phyloP scores from a whole-genome alignment of 2,888 invertebrate genomes.

The Drosophila multiciliata region DNA sequence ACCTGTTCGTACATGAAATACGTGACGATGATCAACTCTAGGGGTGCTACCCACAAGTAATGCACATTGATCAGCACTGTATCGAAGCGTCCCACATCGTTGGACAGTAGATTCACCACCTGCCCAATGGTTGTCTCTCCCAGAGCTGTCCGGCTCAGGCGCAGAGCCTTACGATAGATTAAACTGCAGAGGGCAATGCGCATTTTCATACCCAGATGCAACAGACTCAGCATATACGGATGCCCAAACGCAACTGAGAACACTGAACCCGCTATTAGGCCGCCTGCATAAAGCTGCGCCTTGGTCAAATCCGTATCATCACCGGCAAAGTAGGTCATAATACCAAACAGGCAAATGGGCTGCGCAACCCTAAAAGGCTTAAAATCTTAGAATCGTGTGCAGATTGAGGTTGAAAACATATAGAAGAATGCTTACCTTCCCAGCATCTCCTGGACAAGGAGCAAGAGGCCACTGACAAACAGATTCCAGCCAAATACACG shows the following conservation, averaged over 20 bases:
- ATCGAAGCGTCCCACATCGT: slow-evolving; percentile 92
- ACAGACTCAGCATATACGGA: slow-evolving; percentile 92
- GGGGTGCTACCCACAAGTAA: slow-evolving; percentile 95
- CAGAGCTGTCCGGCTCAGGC: slow-evolving; percentile 89
- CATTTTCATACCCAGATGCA: slow-evolving; percentile 89
- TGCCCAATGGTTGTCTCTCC: slow-evolving; percentile 91
- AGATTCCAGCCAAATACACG: slow-evolving; percentile 87
- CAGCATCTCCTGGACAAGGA: slow-evolving; percentile 87
- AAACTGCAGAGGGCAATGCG: slow-evolving; percentile 89
- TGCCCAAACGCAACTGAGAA: slow-evolving; percentile 91
- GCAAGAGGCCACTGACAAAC: slow-evolving; percentile 86
- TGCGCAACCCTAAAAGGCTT: slow-evolving; percentile 86
- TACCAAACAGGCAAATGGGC: slow-evolving; percentile 87
- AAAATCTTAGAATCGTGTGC: neutral
- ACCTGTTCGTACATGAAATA: slow-evolving; percentile 90
- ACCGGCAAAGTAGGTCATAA: slow-evolving; percentile 87
- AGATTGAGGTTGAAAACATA: neutral
- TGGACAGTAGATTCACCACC: slow-evolving; percentile 95
- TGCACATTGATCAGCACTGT: slow-evolving; percentile 93
- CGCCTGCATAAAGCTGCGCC: slow-evolving; percentile 91
- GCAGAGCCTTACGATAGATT: slow-evolving; percentile 88
- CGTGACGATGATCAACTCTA: slow-evolving; percentile 92
- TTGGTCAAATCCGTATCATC: slow-evolving; percentile 78
- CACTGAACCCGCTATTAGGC: slow-evolving; percentile 90
- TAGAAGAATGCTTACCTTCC: slow-evolving; percentile 82